Percentiles rank a stretch among this genome's conserved stretches.
phyloP scores from a whole-genome alignment of 2,113 vertebrate species.

The Thalassarche chlororhynchos region DNA sequence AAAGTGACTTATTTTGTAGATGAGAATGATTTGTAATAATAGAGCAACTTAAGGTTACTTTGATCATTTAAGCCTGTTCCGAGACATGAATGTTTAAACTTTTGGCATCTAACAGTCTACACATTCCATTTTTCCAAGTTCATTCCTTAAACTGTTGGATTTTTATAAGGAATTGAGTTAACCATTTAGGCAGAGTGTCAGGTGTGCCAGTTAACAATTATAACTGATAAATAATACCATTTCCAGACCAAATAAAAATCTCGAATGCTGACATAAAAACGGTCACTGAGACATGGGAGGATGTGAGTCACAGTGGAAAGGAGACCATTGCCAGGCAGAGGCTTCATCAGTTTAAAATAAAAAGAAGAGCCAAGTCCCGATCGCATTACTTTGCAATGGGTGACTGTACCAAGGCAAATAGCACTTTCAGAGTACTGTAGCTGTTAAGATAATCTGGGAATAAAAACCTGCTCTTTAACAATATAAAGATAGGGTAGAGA shows the following conservation, averaged over 20 bases:
- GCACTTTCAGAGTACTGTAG: neutral
- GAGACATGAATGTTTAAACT: neutral
- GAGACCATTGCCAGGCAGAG: neutral
- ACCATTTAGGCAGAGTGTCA: neutral
- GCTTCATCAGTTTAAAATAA: neutral
- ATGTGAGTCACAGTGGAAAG: neutral
- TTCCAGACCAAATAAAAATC: neutral
- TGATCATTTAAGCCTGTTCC: neutral
- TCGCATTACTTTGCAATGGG: neutral
- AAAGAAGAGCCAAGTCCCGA: neutral
- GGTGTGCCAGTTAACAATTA: neutral
- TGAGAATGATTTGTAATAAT: neutral
- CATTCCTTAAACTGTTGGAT: neutral
- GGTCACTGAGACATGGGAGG: neutral
- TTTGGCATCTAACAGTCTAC: neutral
- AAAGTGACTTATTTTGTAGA: neutral
- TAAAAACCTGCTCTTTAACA: neutral
- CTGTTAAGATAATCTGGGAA: neutral
- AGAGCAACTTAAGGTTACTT: neutral
- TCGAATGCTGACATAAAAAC: neutral
- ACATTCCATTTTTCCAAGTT: neutral
- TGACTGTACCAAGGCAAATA: neutral
- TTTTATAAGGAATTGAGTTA: neutral
- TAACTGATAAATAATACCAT: neutral
- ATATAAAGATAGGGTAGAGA: neutral